Percentiles rank a stretch among this genome's conserved stretches.
These are phyloP conservation scores for Oreonectes daqikongensis DNA, from an alignment of 2,797 vertebrate species.

Conservation along the genomic window DNA sequence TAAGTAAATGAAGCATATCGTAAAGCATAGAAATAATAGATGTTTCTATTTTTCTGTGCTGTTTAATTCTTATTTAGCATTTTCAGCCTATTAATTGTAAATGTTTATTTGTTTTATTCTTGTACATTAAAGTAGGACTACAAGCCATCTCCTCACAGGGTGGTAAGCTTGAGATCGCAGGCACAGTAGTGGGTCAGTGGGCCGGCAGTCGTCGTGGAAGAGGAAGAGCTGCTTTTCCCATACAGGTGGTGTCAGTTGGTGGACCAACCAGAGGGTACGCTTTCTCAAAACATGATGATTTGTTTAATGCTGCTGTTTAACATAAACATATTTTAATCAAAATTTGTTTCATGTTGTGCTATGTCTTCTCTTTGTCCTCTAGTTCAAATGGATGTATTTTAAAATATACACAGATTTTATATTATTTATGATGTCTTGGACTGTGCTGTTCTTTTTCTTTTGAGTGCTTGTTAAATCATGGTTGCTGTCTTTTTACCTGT, in stretches of 20 bases:
- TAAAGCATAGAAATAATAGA: not conserved
- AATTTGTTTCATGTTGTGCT: not conserved
- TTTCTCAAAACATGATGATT: not conserved
- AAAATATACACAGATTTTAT: no score
- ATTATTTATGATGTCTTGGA: no score
- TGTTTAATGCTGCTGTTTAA: not conserved
- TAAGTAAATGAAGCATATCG: no score
- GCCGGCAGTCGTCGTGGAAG: conserved; percentile 86
- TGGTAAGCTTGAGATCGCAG: conserved; percentile 95
- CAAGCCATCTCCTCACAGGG: conserved; percentile 89
- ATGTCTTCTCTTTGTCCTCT: not conserved
- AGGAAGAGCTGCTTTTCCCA: conserved; percentile 84
- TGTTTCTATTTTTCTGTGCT: no score
- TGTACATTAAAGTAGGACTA: conserved; percentile 71
- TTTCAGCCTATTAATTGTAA: not conserved
- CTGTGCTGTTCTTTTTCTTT: not conserved
- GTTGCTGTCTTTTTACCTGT: not conserved
- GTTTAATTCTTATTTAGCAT: not conserved
- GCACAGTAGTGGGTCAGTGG: conserved; percentile 96
- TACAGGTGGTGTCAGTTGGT: conserved; percentile 93
- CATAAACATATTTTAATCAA: not conserved
- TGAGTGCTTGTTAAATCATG: no score
- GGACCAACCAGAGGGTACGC: conserved; percentile 88
- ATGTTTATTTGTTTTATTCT: conserved; percentile 9
- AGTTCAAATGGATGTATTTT: no score